Evolutionary conservation across 2,888 invertebrate species (phyloP), one percentile per base, ranked within the genome.

Genomic region (Cheilosia vulpina): DNA sequence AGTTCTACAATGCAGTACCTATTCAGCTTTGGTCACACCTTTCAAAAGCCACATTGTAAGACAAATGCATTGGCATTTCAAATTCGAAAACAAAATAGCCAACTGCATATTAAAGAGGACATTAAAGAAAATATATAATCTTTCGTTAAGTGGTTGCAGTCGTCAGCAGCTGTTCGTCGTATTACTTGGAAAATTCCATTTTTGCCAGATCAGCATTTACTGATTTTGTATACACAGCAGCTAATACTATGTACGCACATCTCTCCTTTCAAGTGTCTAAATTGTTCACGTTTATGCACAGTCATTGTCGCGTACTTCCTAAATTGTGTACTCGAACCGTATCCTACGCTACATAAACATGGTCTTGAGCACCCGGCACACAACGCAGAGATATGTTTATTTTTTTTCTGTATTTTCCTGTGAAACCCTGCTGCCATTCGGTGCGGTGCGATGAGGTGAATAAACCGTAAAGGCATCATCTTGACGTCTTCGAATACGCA

Each of bases 381-480:
- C 2, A 47, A 27, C 24, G 15, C 11, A 13, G n/a, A 62, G 43
- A 31, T 65, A 38, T 1, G 4, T 34, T 41, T 66, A 31, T 21
- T 58, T 58, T 38, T 62, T 41, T 21, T 60, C 4, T 17, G 11
- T 17, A 15, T 57, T 62, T 52, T 65, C 41, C 43, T 63, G 43
- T 57, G 38, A 76, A 66, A 66, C 71, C 62, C 57, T 62, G 68
- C 45, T 17, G 43, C 47, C 52, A 76, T 66, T 58, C 68, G 85
- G 72, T 72, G 65, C 81, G 85, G 85, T 85, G 85, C 81, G 76
- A 76, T 85, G 85, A 85, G 85, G 85, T 85, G 81, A 85, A 85
- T 65, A 85, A 81, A 81, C 85, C 85, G 76, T 85, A 53, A 66
- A 72, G 47, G 76, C 66, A 85, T 81, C 57, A 77, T 81, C 76